These are phyloP conservation scores for Lypha dubia DNA, from an alignment of 2,888 invertebrate genomes.

Conservation along the genomic window DNA sequence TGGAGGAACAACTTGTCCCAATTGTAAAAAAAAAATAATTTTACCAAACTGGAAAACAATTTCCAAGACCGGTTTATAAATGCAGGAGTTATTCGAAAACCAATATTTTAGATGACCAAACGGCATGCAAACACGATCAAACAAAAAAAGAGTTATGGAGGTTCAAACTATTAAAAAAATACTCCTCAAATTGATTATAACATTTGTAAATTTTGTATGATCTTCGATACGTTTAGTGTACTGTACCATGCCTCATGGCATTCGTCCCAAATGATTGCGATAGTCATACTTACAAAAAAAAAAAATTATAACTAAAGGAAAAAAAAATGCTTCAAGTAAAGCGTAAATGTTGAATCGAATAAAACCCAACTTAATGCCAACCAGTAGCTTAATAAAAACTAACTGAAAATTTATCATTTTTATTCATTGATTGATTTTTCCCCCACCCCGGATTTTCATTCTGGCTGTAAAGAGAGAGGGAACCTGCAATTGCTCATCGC, in stretches of 20 bases:
- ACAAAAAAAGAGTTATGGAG: too few relatives aligned
- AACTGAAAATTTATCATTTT: conserved; percentile 49
- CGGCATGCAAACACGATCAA: too few relatives aligned
- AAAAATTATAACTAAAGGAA: not conserved
- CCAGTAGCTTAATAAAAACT: conserved; percentile 40
- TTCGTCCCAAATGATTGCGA: conserved; percentile 15
- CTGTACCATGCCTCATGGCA: not conserved
- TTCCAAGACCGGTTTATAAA: too few relatives aligned
- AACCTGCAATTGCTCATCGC: not conserved
- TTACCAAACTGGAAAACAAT: too few relatives aligned
- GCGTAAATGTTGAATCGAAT: conserved; percentile 41
- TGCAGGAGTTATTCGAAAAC: too few relatives aligned
- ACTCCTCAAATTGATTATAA: too few relatives aligned
- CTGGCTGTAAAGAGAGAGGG: not conserved
- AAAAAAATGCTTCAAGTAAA: not conserved
- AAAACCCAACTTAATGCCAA: conserved; percentile 30
- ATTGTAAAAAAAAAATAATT: too few relatives aligned
- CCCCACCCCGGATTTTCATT: not conserved
- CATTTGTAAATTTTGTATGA: too few relatives aligned
- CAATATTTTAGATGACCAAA: too few relatives aligned
- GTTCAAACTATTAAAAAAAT: too few relatives aligned
- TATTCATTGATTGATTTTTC: conserved; percentile 57
- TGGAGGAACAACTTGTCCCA: too few relatives aligned
- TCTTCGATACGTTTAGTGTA: too few relatives aligned
- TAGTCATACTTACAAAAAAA: not conserved